A percentile compares a stretch with the other conserved stretches of the same genome.
Evolutionary conservation across 2,888 invertebrate species (phyloP).

Genomic region (Drosophila yooni): DNA sequence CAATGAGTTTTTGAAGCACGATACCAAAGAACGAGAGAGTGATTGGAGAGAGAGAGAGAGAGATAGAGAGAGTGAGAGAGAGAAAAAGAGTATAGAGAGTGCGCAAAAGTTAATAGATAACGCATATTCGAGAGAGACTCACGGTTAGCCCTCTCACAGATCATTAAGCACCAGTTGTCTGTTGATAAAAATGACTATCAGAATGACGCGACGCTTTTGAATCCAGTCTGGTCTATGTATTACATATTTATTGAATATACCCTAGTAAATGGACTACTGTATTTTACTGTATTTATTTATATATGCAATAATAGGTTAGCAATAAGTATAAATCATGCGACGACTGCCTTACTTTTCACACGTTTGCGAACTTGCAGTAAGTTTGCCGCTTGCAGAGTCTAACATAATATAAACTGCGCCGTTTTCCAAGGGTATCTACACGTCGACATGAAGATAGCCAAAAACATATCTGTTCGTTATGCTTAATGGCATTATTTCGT

Average conservation of each 20-base stretch:
- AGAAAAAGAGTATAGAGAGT: background rate
- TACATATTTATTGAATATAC: background rate
- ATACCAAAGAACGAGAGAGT: background rate
- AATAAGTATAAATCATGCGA: background rate
- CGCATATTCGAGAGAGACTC: background rate
- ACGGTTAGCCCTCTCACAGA: background rate
- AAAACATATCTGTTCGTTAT: background rate
- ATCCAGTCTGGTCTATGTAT: background rate
- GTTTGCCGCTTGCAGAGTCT: background rate
- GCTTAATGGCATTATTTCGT: background rate
- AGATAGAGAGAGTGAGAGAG: background rate
- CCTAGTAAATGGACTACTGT: too few species aligned
- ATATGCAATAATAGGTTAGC: too few species aligned
- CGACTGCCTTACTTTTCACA: background rate
- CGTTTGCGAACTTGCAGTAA: background rate
- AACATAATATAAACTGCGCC: background rate
- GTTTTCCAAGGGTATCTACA: background rate
- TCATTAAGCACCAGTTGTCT: too few species aligned
- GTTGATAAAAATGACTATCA: slow-evolving; percentile 22
- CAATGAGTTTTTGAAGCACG: background rate
- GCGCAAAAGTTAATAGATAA: background rate
- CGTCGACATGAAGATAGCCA: background rate
- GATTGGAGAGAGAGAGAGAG: background rate
- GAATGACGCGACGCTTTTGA: slow-evolving; percentile 40
- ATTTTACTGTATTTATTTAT: too few species aligned